Conservation (phyloP, 2,888 invertebrate genomes). For the Cataglyphis livida region DNA sequence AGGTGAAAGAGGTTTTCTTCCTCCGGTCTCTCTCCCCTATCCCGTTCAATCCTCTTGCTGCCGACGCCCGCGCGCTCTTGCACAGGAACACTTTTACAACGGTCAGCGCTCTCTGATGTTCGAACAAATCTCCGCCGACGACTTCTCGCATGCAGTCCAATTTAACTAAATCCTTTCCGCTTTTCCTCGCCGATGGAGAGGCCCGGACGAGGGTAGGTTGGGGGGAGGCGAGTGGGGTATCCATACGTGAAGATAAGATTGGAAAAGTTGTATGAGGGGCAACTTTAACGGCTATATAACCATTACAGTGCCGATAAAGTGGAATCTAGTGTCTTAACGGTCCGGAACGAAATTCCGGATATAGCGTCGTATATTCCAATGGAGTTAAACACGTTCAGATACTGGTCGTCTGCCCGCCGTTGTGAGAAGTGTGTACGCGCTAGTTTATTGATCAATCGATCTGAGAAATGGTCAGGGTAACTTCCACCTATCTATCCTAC, state of each 20-base stretch:
- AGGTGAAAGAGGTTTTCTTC: conserved; percentile 64
- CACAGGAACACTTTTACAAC: conserved; percentile 75
- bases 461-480: conserved; percentile 58
- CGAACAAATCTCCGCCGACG: conserved; percentile 81
- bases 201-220: background rate
- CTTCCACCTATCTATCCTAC: conserved; percentile 41
- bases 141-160: conserved; percentile 83
- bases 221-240: conserved; percentile 74
- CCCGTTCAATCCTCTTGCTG: conserved; percentile 46
- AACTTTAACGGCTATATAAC: conserved; percentile 85
- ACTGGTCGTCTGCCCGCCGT: conserved; percentile 66
- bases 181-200: conserved; percentile 62
- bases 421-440: conserved; percentile 66
- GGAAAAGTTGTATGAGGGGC: conserved; percentile 87
- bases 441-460: conserved; percentile 73
- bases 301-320: conserved; percentile 84
- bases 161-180: conserved; percentile 86
- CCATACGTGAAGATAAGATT: conserved; percentile 87
- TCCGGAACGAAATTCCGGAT: conserved; percentile 84
- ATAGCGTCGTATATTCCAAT: conserved; percentile 83
- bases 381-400: conserved; percentile 81
- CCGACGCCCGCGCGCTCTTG: conserved; percentile 49
- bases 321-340: conserved; percentile 85
- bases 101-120: conserved; percentile 81
- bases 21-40: conserved; percentile 25